Evolutionary conservation across 2,797 vertebrate genomes (phyloP).

Genomic region (Scolopax bukidnonensis): DNA sequence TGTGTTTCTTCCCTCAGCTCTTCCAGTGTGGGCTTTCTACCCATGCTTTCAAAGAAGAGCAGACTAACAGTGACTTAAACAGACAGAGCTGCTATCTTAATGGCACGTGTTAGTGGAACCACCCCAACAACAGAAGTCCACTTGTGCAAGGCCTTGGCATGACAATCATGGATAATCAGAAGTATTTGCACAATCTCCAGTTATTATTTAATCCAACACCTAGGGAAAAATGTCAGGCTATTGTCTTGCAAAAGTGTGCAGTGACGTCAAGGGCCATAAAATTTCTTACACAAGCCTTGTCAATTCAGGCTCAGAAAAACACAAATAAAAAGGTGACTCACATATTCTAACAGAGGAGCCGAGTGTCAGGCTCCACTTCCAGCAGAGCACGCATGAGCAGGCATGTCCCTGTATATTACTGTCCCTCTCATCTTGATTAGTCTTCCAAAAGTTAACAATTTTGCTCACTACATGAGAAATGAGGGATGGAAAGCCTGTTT

Average conservation of each 20-base stretch:
- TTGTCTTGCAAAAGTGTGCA: conserved; percentile 38
- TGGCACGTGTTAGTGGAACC: background rate
- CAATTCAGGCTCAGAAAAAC: background rate
- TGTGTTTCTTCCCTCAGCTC: background rate
- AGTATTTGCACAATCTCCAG: conserved; percentile 25
- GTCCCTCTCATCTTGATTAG: background rate
- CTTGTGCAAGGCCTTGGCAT: background rate
- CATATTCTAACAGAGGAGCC: background rate
- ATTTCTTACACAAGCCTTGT: background rate
- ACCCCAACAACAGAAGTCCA: background rate
- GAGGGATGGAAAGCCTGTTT: background rate
- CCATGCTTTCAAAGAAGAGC: background rate
- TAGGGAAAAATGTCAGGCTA: background rate
- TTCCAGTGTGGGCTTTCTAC: background rate
- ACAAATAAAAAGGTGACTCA: conserved; percentile 20
- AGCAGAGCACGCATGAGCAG: background rate
- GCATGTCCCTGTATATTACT: background rate
- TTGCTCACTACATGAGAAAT: background rate
- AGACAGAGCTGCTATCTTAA: background rate
- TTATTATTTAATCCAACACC: conserved; percentile 31
- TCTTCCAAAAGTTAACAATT: background rate
- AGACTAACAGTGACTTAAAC: background rate
- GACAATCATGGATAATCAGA: background rate
- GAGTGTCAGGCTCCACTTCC: background rate
- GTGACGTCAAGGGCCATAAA: background rate